Evolutionary conservation across 2,797 vertebrate genomes (phyloP).

Genomic region (Ispidina picta): DNA sequence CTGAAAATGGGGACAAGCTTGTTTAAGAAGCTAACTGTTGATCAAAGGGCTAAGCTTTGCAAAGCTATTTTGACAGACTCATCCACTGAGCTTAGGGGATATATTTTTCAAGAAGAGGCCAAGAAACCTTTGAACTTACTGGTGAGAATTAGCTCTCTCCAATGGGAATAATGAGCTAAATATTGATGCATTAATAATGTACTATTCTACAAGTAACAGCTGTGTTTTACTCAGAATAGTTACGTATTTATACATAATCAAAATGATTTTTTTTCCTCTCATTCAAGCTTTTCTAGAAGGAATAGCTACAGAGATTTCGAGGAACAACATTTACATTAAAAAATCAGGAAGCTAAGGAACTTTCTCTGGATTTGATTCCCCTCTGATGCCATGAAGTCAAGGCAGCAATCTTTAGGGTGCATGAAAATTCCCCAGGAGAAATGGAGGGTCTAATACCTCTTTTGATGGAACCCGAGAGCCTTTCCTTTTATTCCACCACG

Average conservation of each 20-base stretch:
- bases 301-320: neutral
- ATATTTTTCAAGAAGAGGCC: neutral
- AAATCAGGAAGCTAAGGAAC: conserved; percentile 13
- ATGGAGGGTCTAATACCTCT: conserved; percentile 88
- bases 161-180: neutral
- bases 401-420: conserved; percentile 30
- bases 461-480: conserved; percentile 96
- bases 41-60: neutral
- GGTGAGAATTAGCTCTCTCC: neutral
- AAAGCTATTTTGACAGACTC: conserved; percentile 2
- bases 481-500: conserved; percentile 97
- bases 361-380: conserved; percentile 2
- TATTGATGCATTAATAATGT: conserved; percentile 35
- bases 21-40: neutral
- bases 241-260: conserved; percentile 24
- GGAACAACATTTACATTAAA: neutral
- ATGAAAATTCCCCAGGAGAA: conserved; percentile 63
- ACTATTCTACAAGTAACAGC: conserved; percentile 21
- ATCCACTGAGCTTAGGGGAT: neutral
- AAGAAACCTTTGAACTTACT: neutral
- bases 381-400: conserved; percentile 8
- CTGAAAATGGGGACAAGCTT: neutral
- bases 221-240: conserved; percentile 43
- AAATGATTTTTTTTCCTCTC: neutral
- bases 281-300: neutral